Evolutionary conservation across 2,113 vertebrate species (phyloP).

Genomic region (Syngnathus scovelli): DNA sequence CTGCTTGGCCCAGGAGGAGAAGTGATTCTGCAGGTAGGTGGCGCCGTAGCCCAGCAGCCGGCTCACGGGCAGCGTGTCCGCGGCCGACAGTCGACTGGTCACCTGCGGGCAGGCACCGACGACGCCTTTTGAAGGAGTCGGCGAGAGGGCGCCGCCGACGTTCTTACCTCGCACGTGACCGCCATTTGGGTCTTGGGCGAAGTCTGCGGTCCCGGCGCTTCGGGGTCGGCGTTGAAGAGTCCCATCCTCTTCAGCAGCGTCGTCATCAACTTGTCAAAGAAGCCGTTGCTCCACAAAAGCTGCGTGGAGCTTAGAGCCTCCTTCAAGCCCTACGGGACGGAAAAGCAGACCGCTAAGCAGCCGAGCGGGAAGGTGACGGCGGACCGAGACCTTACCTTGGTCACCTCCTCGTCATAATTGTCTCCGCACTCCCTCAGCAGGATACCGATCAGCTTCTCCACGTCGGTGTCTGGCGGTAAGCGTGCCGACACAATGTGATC

Average conservation of each 20-base stretch:
- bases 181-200: slow-evolving; percentile 65
- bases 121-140: background rate
- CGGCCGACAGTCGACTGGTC: slow-evolving; percentile 64
- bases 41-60: slow-evolving; percentile 72
- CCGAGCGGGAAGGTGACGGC: background rate
- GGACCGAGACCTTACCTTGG: background rate
- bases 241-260: slow-evolving; percentile 51
- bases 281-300: slow-evolving; percentile 54
- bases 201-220: slow-evolving; percentile 29
- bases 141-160: background rate
- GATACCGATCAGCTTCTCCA: slow-evolving; percentile 70
- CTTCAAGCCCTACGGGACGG: slow-evolving; percentile 57
- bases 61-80: slow-evolving; percentile 73
- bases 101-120: slow-evolving; percentile 26
- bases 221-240: slow-evolving; percentile 10
- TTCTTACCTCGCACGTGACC: slow-evolving; percentile 67
- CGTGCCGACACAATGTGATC: too few species aligned
- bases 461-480: slow-evolving; percentile 11
- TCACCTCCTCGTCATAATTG: slow-evolving; percentile 67
- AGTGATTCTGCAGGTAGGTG: slow-evolving; percentile 76
- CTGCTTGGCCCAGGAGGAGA: slow-evolving; percentile 69
- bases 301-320: slow-evolving; percentile 27
- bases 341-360: background rate
- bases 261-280: slow-evolving; percentile 62
- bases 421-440: slow-evolving; percentile 75